Evolutionary conservation across 64 coral and sea anemone genomes (phyloP).

Genomic region (Dendronephthya gigantea): DNA sequence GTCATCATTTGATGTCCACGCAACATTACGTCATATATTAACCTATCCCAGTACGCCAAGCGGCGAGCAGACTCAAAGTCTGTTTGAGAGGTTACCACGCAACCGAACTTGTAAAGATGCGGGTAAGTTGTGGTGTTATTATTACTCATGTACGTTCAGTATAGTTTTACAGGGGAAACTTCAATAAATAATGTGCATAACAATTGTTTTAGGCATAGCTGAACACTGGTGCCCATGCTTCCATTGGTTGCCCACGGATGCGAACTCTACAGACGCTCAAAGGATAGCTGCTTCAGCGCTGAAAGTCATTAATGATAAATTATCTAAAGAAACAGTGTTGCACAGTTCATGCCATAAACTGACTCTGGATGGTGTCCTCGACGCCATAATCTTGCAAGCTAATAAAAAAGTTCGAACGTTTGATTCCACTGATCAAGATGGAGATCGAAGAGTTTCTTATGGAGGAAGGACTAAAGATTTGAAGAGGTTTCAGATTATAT

Average conservation of each 20-base stretch:
- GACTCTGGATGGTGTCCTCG: constrained; percentile 38
- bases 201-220: constrained; percentile 30
- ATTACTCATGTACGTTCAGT: too few species aligned
- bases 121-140: constrained; percentile 34
- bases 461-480: constrained; percentile 44
- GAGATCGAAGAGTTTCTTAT: constrained; percentile 45
- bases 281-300: constrained; percentile 37
- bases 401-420: constrained; percentile 65
- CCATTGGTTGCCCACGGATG: constrained; percentile 41
- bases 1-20: constrained; percentile 68
- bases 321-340: background rate
- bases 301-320: constrained; percentile 47
- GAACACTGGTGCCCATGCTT: constrained; percentile 84
- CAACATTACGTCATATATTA: constrained; percentile 66
- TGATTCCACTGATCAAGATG: constrained; percentile 61
- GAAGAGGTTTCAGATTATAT: constrained; percentile 49
- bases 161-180: too few species aligned
- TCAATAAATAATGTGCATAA: background rate
- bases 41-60: constrained; percentile 46
- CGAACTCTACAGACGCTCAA: background rate
- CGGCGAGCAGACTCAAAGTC: constrained; percentile 61
- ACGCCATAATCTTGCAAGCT: constrained; percentile 37
- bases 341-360: constrained; percentile 36
- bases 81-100: constrained; percentile 40
- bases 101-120: constrained; percentile 51